These are phyloP conservation scores for Liopterus haemorrhoidalis DNA, from an alignment of 2,888 invertebrate genomes.

Conservation along the genomic window DNA sequence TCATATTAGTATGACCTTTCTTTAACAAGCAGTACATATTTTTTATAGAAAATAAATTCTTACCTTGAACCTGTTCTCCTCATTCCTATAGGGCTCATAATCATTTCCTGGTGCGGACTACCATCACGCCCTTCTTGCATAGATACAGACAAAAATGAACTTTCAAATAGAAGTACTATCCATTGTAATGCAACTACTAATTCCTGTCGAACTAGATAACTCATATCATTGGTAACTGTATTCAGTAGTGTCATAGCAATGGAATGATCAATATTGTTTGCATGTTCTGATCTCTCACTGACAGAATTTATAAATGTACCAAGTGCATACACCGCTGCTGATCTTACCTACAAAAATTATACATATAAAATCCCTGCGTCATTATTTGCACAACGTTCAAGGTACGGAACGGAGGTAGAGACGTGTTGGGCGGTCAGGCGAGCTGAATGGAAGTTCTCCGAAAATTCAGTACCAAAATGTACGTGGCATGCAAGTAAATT, in stretches of 20 bases:
- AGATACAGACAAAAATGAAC: slow-evolving; percentile 74
- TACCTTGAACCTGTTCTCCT: slow-evolving; percentile 42
- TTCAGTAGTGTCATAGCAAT: slow-evolving; percentile 83
- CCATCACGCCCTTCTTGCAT: slow-evolving; percentile 51
- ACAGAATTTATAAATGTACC: slow-evolving; percentile 89
- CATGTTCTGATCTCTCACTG: slow-evolving; percentile 81
- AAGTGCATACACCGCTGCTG: slow-evolving; percentile 89
- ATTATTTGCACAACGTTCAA: too few species aligned
- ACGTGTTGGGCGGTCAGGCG: too few species aligned
- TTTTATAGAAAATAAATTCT: neutral
- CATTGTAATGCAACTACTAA: slow-evolving; percentile 81
- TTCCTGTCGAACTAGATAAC: slow-evolving; percentile 81
- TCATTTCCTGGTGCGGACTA: slow-evolving; percentile 19
- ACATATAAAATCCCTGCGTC: too few species aligned
- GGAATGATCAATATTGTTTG: slow-evolving; percentile 87
- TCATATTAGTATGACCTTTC: too few species aligned
- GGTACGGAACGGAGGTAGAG: too few species aligned
- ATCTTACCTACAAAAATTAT: slow-evolving; percentile 59
- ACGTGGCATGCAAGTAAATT: too few species aligned
- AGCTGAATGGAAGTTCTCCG: too few species aligned
- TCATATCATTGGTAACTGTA: slow-evolving; percentile 70
- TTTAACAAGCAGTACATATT: too few species aligned
- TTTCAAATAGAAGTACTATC: slow-evolving; percentile 81
- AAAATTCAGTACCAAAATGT: too few species aligned
- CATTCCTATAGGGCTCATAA: slow-evolving; percentile 41